Evolutionary conservation across 1,140 invertebrate species (phyloP), one percentile per base, ranked within the genome.

Genomic region (Drosophila ficusphila): DNA sequence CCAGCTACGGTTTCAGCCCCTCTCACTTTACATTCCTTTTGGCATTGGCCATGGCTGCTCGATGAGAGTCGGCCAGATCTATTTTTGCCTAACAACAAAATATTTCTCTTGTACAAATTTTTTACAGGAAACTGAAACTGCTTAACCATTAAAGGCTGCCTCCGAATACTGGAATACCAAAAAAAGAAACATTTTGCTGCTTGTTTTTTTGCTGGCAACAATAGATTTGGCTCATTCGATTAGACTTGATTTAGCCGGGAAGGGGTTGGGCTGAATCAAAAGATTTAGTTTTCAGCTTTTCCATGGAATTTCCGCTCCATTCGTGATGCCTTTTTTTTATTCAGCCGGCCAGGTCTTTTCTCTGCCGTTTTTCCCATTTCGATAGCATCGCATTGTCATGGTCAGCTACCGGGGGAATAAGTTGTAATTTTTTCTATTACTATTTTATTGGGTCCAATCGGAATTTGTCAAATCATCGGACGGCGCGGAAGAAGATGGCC

Each of bases 81-180:
- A 86, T 86, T 86, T 86, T 88, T 88, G 81, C 82, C 46, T 33
- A 86, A 86, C 81, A 85, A 88, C 82, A 81, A 85, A 85, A 88
- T 68, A 68, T 88, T 88, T 85, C 76, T 81, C 72, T 76, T 86
- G 72, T 81, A 69, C 57, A 75, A 72, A 67, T 73, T 77, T 65
- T 79, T 72, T 56, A 76, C 82, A 86, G 82, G 82, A 86, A 86
- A 88, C 82, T 73, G 41, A 88, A 88, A 82, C 79, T 74, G 82
- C 82, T 79, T 73, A 69, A 73, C 68, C 69, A 86, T 86, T 86
- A 86, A 86, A 81, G 58, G 52, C 58, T 51, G 52, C 56, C 57
- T 61, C 49, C 25, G 46, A 68, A 65, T 51, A 16, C 62, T 25
- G 18, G 46, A 58, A 60, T 61, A 65, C n/a, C n/a, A 62, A 65